phyloP scores from a whole-genome alignment of 2,888 invertebrate genomes.

The Encarsia formosa region DNA sequence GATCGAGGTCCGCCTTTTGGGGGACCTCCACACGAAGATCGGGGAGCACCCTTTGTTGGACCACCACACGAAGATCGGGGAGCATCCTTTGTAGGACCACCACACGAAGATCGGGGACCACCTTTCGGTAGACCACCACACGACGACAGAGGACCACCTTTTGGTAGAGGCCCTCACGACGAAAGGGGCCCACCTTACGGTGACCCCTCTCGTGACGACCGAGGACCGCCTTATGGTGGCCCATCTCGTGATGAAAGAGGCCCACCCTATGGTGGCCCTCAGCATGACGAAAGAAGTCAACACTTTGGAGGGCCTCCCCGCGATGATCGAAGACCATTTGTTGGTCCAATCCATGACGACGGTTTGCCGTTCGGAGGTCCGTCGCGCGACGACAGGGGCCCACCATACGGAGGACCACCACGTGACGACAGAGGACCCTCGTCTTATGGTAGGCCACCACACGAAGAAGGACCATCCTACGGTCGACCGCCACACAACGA shows the following conservation, averaged over 20 bases:
- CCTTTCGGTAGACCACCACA: conserved; percentile 34
- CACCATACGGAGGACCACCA: neutral
- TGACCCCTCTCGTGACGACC: conserved; percentile 39
- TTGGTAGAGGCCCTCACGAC: conserved; percentile 1
- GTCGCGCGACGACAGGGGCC: neutral
- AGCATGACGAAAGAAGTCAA: no score
- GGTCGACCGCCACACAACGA: neutral
- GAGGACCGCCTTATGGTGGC: conserved; percentile 38
- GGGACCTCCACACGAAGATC: neutral
- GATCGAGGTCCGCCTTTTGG: neutral
- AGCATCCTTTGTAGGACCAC: conserved; percentile 3
- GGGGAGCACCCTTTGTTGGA: neutral
- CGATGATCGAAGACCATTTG: neutral
- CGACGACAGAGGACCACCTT: conserved; percentile 7
- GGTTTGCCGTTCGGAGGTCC: conserved; percentile 18
- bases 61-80: conserved; percentile 34
- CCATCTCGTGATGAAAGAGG: neutral
- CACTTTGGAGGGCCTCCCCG: neutral
- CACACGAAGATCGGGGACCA: neutral
- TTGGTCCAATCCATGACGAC: neutral
- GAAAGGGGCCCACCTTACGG: conserved; percentile 5
- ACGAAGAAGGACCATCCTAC: neutral
- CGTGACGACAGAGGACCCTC: neutral
- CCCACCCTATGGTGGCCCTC: neutral
- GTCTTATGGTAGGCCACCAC: neutral